Conservation (phyloP, 2,888 invertebrate species). For the Oasisia sp. region DNA sequence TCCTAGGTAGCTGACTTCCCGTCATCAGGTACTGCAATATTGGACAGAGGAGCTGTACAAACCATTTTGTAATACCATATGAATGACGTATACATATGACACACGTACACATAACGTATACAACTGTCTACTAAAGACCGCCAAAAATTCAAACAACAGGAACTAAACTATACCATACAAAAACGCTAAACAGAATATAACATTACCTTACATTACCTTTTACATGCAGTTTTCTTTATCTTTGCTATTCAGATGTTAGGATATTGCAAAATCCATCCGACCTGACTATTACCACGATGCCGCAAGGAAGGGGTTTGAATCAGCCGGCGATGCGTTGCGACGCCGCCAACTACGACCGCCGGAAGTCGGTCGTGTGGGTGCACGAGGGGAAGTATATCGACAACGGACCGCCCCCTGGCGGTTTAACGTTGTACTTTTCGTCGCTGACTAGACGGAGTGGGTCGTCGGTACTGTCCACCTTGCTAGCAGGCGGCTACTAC, state of each 20-base stretch:
- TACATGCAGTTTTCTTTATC: neutral
- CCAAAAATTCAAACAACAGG: no score
- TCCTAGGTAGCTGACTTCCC: no score
- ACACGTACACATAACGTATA: no score
- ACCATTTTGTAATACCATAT: no score
- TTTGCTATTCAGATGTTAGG: neutral
- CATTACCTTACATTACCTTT: neutral
- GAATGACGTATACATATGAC: no score
- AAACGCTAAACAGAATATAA: neutral
- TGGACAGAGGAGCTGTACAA: no score
- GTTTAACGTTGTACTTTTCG: conserved; percentile 28
- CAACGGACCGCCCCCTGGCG: conserved; percentile 27
- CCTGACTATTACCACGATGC: neutral
- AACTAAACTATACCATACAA: neutral
- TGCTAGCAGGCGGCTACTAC: conserved; percentile 35
- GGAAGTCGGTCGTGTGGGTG: conserved; percentile 32
- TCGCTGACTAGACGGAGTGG: neutral
- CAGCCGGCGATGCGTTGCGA: conserved; percentile 23
- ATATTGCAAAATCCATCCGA: neutral
- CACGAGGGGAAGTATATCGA: conserved; percentile 34
- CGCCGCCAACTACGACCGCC: conserved; percentile 29
- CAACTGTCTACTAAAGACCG: no score
- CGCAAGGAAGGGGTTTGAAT: neutral
- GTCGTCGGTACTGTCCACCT: neutral
- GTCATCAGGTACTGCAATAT: no score